Base-by-base conservation (phyloP, 1,140 invertebrate genomes). In the Ectropis grisescens region DNA sequence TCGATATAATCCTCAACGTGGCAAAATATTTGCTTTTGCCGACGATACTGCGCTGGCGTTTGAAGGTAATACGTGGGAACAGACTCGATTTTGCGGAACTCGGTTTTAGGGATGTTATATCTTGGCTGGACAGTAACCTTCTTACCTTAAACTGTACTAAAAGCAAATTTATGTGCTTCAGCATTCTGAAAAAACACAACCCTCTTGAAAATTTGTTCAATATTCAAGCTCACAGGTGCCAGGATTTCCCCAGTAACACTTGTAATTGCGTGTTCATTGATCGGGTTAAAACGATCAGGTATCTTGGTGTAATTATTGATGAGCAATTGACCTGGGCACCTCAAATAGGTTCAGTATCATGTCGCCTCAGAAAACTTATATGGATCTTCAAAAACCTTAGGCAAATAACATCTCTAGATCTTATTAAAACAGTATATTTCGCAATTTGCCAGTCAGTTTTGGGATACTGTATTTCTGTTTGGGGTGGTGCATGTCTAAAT, bases 301-400 rank as follows among this genome's bases (percentile, higher is more conserved):
- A 38, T 29, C 22, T 45, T 3, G 29, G 35, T 11, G 16, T 39
- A 8, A 24, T 33, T 2, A 12, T 52, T 10, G 44, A 52, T 14
- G 31, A 16, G 13, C 15, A 31, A 4, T 23, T 44, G 1, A 41
- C 22, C 8, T 43, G 33, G 10, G 22, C 29, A 27, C 1, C 23
- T 5, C 43, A 55, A 12, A 36, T 47, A 2, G 11, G 41, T 8
- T 23, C 12, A 8, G 16, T 54, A 0, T 36, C 29, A 0, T 7
- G 13, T 7, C 29, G 47, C 5, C 13, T 48, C 5, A 19, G 45
- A 10, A 49, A 47, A 33, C 22, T 47, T 6, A 41, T 44, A 2
- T 43, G 22, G 11, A 31, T 55, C 25, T 55, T 51, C 22, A 47
- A 51, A 33, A 36, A 19, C 1, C 10, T 55, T 6, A 12, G 47